Percentiles rank a stretch among this genome's conserved stretches.
Evolutionary conservation across 2,797 vertebrate genomes (phyloP).

Genomic region (Podarcis siculus): DNA sequence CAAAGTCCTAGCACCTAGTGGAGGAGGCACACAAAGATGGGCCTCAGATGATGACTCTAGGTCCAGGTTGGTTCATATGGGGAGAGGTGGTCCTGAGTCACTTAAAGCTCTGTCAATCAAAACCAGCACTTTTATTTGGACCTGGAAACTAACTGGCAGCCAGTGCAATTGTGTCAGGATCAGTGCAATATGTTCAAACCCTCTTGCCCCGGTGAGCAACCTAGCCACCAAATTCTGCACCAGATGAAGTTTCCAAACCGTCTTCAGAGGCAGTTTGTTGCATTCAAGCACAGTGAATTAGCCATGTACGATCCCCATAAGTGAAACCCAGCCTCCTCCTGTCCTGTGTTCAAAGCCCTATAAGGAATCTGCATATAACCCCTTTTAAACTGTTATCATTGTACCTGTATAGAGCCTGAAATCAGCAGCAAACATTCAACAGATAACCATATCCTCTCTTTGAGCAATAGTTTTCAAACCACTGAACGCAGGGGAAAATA

Average conservation of each 20-base stretch:
- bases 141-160: background rate
- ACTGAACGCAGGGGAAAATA: background rate
- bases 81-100: too few species aligned
- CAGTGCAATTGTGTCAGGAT: too few species aligned
- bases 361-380: background rate
- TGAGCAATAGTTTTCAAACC: background rate
- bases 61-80: too few species aligned
- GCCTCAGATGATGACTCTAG: too few species aligned
- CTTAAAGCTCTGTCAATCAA: too few species aligned
- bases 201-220: too few species aligned
- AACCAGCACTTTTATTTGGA: too few species aligned
- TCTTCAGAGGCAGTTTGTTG: background rate
- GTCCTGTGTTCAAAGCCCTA: background rate
- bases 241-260: too few species aligned
- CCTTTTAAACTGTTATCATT: background rate
- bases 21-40: too few species aligned
- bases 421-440: background rate
- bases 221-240: too few species aligned
- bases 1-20: too few species aligned
- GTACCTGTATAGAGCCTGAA: background rate
- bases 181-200: too few species aligned
- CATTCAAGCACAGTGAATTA: background rate
- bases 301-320: background rate
- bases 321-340: background rate
- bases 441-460: background rate